Percentiles rank a stretch among this genome's conserved stretches.
Conservation (phyloP, 1,140 invertebrate species). For the Pseudomyrmex gracilis region DNA sequence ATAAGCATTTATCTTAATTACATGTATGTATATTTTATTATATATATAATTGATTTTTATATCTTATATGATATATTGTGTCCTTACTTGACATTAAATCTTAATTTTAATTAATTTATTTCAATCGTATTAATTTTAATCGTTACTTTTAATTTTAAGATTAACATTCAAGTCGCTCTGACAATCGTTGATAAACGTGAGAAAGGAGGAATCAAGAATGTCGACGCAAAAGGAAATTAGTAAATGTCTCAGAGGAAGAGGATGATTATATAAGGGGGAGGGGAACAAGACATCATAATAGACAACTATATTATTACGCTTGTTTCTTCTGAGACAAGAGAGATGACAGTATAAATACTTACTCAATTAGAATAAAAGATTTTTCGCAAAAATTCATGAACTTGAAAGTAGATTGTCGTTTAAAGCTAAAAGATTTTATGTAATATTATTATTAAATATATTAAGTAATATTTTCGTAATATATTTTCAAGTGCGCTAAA, state of each 20-base stretch:
- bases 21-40: no score
- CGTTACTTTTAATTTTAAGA: no score
- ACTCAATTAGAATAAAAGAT: constrained; percentile 5
- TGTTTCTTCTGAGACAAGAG: neutral
- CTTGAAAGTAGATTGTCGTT: neutral
- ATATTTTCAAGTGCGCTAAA: constrained; percentile 4
- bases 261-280: constrained; percentile 33
- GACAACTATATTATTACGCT: constrained; percentile 23
- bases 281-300: constrained; percentile 27
- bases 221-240: constrained; percentile 53
- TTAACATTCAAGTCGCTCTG: neutral
- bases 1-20: no score
- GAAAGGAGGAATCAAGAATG: constrained; percentile 40
- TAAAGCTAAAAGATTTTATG: neutral
- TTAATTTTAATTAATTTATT: no score
- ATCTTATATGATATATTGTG: no score
- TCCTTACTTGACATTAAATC: no score
- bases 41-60: no score
- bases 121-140: no score
- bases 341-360: constrained; percentile 1
- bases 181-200: constrained; percentile 34
- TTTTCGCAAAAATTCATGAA: neutral
- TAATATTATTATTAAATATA: no score
- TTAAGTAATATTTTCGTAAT: no score
- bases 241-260: constrained; percentile 56